Base-by-base conservation (phyloP, 1,140 invertebrate species). In the Belonocnema kinseyi region DNA sequence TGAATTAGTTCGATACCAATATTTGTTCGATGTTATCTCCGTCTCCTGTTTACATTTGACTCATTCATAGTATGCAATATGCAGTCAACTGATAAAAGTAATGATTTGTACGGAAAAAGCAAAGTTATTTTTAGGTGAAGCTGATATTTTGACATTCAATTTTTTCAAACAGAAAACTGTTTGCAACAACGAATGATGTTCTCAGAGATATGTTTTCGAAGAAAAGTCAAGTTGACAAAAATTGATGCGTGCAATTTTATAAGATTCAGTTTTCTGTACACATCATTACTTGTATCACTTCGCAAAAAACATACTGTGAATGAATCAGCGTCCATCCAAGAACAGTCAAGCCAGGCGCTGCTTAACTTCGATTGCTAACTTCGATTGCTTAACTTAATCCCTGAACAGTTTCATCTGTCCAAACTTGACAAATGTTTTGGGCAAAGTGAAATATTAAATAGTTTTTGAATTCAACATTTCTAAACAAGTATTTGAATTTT, bases 101-200 rank as follows among this genome's bases (percentile, higher is more conserved):
- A 46, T 46, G 40, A 46, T 46, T 46, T 8, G 40, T 40, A 66
- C 16, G 40, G 61, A 40, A 33, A 66, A 66, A n/a, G 40, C 7
- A 46, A 26, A 66, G 3, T 66, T 66, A 66, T 66, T 66, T 46
- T 66, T 46, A 46, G 16, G 5, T 33, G 0, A 14, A 46, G 56
- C 19, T 33, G 33, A 7, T 17, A 66, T 66, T 66, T 33, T 66
- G 16, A 14, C 26, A 26, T 33, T 66, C 4, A 40, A 66, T 1
- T 40, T 66, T 66, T 66, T 66, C 26, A n/a, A 66, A 40, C 26
- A 13, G 33, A 40, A 66, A 66, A 46, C 33, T 66, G 61, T 66
- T 66, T 66, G 0, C 61, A 40, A n/a, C 26, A 66, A 66, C 11
- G 40, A 46, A 11, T 46, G 40, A 46, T 46, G 40, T 46, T 46